Percentiles rank a stretch among this genome's conserved stretches.
Evolutionary conservation across 2,888 invertebrate genomes (phyloP).

Genomic region (Calameuta idolon): DNA sequence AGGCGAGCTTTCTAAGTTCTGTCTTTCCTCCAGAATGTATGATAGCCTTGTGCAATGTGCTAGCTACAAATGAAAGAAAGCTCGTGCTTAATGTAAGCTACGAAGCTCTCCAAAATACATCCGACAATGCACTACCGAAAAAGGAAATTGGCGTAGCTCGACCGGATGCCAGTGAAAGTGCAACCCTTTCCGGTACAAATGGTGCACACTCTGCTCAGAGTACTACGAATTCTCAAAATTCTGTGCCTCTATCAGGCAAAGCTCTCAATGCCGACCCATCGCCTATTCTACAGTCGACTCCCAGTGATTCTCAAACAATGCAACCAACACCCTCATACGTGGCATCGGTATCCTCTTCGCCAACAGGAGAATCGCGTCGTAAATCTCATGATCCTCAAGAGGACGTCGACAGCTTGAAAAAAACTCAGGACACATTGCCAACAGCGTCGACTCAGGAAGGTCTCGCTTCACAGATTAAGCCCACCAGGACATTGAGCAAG

Average conservation of each 20-base stretch:
- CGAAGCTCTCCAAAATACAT: conserved; percentile 58
- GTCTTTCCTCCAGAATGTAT: conserved; percentile 77
- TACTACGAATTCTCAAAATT: not conserved
- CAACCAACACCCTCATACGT: not conserved
- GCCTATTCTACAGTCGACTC: not conserved
- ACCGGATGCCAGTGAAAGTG: conserved; percentile 3
- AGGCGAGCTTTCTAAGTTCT: conserved; percentile 72
- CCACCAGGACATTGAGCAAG: conserved; percentile 48
- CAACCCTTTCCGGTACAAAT: not conserved
- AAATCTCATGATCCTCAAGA: not conserved
- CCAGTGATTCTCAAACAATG: not conserved
- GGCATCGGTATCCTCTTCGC: not conserved
- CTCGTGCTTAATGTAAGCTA: conserved; percentile 76
- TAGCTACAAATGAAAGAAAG: conserved; percentile 77
- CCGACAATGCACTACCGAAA: conserved; percentile 22
- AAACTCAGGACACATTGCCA: conserved; percentile 3
- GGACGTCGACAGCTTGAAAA: not conserved
- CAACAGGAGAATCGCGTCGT: not conserved
- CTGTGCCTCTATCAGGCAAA: not conserved
- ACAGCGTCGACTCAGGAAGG: conserved; percentile 50
- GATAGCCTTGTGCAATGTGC: conserved; percentile 82
- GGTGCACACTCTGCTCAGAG: not conserved
- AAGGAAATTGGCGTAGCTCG: conserved; percentile 19
- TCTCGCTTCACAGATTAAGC: conserved; percentile 52
- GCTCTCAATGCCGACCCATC: not conserved